Evolutionary conservation across 2,888 invertebrate species (phyloP).

Genomic region (Brenthis ino): DNA sequence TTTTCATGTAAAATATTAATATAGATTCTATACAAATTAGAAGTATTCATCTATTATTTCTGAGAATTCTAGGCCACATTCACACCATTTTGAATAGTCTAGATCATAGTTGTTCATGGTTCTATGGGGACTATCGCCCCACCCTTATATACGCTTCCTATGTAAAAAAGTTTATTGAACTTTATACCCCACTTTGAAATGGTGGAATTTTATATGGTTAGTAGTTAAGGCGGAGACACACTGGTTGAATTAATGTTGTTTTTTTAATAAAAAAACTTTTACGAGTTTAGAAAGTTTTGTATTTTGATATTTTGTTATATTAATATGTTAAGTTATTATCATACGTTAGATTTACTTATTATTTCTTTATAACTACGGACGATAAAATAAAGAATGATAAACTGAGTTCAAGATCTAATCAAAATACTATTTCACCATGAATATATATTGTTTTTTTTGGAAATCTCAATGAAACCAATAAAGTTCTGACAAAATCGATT

Average conservation of each 20-base stretch:
- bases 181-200: conserved; percentile 38
- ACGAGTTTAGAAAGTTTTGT: too few species aligned
- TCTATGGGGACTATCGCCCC: conserved; percentile 32
- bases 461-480: too few species aligned
- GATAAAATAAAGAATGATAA: too few species aligned
- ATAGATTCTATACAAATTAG: conserved; percentile 9
- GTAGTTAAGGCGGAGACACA: conserved; percentile 23
- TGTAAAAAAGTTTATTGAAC: conserved; percentile 39
- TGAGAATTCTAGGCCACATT: conserved; percentile 21
- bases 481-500: too few species aligned
- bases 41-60: conserved; percentile 17
- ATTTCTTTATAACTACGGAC: too few species aligned
- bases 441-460: too few species aligned
- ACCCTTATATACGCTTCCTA: conserved; percentile 38
- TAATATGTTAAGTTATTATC: too few species aligned
- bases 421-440: too few species aligned
- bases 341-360: too few species aligned
- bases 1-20: too few species aligned
- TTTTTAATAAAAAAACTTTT: background rate
- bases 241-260: background rate
- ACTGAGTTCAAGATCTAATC: too few species aligned
- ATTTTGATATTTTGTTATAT: too few species aligned
- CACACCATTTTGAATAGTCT: conserved; percentile 30
- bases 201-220: conserved; percentile 34
- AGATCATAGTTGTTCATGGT: conserved; percentile 26